Evolutionary conservation across 2,113 vertebrate species (phyloP).

Genomic region (Myrmecobius fasciatus): DNA sequence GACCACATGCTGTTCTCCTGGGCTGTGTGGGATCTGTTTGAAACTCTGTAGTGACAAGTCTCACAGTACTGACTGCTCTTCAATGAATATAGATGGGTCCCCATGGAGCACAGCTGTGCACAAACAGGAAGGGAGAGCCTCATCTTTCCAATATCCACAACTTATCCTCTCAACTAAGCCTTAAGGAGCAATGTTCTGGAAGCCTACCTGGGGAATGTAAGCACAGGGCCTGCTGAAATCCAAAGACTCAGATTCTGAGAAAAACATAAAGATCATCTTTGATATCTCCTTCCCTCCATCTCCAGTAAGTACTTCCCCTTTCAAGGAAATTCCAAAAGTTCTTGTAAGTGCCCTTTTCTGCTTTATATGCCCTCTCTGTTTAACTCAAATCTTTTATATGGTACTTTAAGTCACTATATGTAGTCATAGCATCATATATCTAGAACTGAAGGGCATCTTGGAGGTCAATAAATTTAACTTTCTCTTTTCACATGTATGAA

Average conservation of each 20-base stretch:
- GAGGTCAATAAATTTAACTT: background rate
- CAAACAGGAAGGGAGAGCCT: slow-evolving; percentile 79
- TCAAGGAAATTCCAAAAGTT: background rate
- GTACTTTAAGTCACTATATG: background rate
- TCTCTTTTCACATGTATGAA: background rate
- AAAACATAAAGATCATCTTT: background rate
- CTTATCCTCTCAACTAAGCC: slow-evolving; percentile 77
- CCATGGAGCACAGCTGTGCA: slow-evolving; percentile 80
- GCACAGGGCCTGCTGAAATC: background rate
- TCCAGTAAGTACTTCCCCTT: background rate
- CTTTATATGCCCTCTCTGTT: background rate
- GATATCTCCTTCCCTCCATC: background rate
- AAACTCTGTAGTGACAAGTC: slow-evolving; percentile 73
- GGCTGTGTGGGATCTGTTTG: slow-evolving; percentile 71
- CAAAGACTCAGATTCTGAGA: slow-evolving; percentile 15
- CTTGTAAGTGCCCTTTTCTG: background rate
- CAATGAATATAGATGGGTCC: slow-evolving; percentile 58
- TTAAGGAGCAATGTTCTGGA: slow-evolving; percentile 70
- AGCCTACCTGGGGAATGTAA: slow-evolving; percentile 37
- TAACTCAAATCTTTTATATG: background rate
- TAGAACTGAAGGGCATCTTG: background rate
- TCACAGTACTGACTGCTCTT: slow-evolving; percentile 68
- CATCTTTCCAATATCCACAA: slow-evolving; percentile 74
- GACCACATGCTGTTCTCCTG: slow-evolving; percentile 75
- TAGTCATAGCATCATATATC: background rate